Evolutionary conservation across 2,797 vertebrate genomes (phyloP), one percentile per base, ranked within the genome.

Genomic region (Sebastes flavidus): DNA sequence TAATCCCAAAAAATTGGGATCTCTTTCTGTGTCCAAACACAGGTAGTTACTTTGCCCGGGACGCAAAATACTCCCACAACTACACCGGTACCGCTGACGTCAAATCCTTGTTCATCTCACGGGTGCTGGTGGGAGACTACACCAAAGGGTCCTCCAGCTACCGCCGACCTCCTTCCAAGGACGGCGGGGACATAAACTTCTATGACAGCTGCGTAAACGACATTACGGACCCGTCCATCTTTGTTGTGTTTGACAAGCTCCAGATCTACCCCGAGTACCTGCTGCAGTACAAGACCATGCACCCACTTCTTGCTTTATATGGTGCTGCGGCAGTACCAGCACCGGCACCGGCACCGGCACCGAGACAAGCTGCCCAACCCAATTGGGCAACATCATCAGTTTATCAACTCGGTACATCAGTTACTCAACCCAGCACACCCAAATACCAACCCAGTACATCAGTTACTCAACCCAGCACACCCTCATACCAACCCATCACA

Each of bases 41-140:
- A 99, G 98, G 98, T 30, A 99, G 98, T 80, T 99, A 99, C 93
- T 99, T 99, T 88, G 98, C 98, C 81, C 93, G 95, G 1, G 97
- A 99, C 59, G 97, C 98, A 0, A 96, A 93, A 0, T 99, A 99
- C 77, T 99, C 98, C 18, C 93, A 98, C 92, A 88, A 68, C 73
- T 99, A 98, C 95, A 96, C 97, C 3, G 76, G 66, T 0, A 4
- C 90, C 2, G 82, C 78, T 0, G 2, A 54, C 3, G 13, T 16
- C 58, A 96, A 87, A 72, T 88, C 69, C 59, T 97, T 99, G 97
- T 99, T 99, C 72, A 58, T 98, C 71, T 96, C 96, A 4, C 96
- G 96, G 16, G 95, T 99, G 49, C 93, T 99, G 84, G 97, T 97
- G 30, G 98, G 98, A 2, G 89, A 97, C 32, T 98, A 92, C 88